Base-by-base conservation (phyloP, 2,113 vertebrate species). In the Tautogolabrus adspersus region DNA sequence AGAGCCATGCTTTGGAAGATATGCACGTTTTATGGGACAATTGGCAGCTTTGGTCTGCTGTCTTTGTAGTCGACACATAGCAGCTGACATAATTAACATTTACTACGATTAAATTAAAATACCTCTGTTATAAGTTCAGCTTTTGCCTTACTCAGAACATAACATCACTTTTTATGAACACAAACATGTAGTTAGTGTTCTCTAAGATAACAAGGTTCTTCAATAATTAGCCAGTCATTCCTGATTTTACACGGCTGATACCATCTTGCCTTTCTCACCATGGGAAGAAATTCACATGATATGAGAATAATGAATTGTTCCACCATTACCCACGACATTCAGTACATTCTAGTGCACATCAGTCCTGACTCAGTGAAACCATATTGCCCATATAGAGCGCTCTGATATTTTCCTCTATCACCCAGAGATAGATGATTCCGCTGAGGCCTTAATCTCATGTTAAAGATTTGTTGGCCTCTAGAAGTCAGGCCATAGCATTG, bases 401-500 rank as follows among this genome's bases (percentile, higher is more conserved):
- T 75, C 66, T 79, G 75, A 80, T 89, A 86, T 86, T 90, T 90
- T 83, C 72, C 75, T 79, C 81, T 63, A 85, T 86, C 88, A 66
- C 58, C 79, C 68, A 72, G 54, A 87, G 86, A 93, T 88, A 72
- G 77, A 92, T 91, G 87, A 84, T 79, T 87, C 88, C 78, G 26
- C 83, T 81, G 89, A 91, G 88, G 85, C 85, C 88, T 89, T 94
- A 90, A 93, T 93, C 88, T 88, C 79, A 87, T 90, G 89, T 90
- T 92, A 90, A 90, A 90, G 90, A 91, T 91, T 91, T 92, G 88
- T 88, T 92, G 88, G 87, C 86, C 86, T 89, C 80, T 87, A 86
- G 75, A 88, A 91, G 88, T 91, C 88, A 85, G 84, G 84, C 70
- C 84, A 23, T 90, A 89, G 91, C 86, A 89, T 85, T 91, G 91